phyloP scores from a whole-genome alignment of 2,113 vertebrate genomes.

The Lepidothrix coronata region DNA sequence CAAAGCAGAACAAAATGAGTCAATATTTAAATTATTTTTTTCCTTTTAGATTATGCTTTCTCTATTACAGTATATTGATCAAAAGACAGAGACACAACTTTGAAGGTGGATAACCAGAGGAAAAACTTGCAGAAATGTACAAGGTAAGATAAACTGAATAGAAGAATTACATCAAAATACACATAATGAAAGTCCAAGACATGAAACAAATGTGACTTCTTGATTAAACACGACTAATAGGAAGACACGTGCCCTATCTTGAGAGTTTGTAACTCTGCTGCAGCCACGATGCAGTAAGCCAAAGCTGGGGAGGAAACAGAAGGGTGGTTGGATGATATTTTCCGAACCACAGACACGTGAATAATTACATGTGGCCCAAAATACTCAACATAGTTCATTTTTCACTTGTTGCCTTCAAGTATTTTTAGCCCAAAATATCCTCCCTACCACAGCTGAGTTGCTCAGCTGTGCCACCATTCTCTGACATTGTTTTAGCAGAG shows the following conservation, averaged over 20 bases:
- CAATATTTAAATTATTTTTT: background rate
- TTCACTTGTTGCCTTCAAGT: background rate
- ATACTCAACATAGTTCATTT: background rate
- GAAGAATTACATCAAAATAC: background rate
- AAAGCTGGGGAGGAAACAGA: background rate
- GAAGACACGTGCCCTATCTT: background rate
- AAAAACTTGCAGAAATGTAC: background rate
- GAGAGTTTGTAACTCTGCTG: background rate
- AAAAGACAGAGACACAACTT: background rate
- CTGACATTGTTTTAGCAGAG: background rate
- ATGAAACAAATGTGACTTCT: background rate
- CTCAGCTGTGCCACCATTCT: background rate
- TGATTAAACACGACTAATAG: background rate
- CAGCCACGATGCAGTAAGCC: background rate
- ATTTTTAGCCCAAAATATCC: background rate
- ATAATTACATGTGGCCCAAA: background rate
- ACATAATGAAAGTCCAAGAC: background rate
- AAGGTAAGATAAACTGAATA: background rate
- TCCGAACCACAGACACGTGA: fast-evolving
- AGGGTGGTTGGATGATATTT: background rate
- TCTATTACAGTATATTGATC: background rate
- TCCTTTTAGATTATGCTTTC: background rate
- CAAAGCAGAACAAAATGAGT: background rate
- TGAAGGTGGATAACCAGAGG: background rate
- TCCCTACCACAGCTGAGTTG: background rate